Base-by-base conservation (phyloP, 2,888 invertebrate genomes). In the Machimus rusticus region DNA sequence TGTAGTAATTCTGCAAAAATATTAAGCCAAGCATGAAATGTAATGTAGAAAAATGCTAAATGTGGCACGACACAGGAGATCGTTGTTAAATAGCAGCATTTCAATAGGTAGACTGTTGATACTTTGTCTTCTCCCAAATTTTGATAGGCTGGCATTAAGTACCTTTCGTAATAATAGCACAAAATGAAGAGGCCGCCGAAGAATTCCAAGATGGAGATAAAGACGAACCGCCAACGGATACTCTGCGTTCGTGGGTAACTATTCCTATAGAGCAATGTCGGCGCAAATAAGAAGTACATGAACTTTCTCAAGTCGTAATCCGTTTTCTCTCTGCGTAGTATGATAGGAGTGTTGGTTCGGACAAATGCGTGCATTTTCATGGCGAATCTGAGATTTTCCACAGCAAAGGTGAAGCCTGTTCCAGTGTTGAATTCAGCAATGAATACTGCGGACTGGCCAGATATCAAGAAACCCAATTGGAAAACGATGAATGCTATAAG, bases 11-110 rank as follows among this genome's bases (percentile, higher is more conserved):
- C 98, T 0, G 97, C 97, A 91, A 96, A 96, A n/a, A 96, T 96
- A 92, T 98, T 98, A 91, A 96, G 94, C 97, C 98, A 98, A 2
- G 96, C 95, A 90, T 98, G 98, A 4, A 98, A 93, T 2, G 98
- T 92, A 87, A 96, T 94, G 93, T 97, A 98, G 93, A 98, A 98
- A 1, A 95, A 95, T 90, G 95, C 94, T 6, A 96, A 91, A 89
- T 95, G 94, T 1, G 95, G 93, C 87, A 96, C 92, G 1, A 95
- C 94, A 0, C 95, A 96, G 0, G 97, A 96, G 74, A 97, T 91
- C 90, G 96, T 95, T 90, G 95, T 95, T 28, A 94, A 94, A 90
- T 96, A 95, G 90, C 96, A 93, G 0, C 94, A 94, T 6, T 94
- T 92, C 0, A 94, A 91, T 6, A 95, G 91, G 28, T 92, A 92